These are phyloP conservation scores for Sesamia nonagrioides DNA, from an alignment of 1,140 invertebrate genomes.

Conservation along the genomic window DNA sequence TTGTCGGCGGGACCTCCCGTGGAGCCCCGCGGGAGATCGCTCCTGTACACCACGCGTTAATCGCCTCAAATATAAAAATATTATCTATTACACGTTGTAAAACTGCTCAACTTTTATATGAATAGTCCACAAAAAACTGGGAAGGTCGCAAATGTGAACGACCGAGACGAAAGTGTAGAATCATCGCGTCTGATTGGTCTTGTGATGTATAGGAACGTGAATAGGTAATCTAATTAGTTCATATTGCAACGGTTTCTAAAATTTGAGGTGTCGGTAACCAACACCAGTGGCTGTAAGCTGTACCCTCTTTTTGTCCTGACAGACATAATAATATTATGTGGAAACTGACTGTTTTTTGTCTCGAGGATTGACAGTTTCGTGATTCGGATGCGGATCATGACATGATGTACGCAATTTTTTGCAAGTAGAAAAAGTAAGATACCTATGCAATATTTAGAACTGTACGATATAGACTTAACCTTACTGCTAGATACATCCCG, in stretches of 20 bases:
- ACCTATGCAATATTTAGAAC: background rate
- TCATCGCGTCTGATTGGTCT: slow-evolving; percentile 49
- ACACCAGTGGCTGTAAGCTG: slow-evolving; percentile 18
- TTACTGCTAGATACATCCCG: background rate
- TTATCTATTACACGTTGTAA: slow-evolving; percentile 64
- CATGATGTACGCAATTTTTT: background rate
- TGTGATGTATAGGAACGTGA: slow-evolving; percentile 46
- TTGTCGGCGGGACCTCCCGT: slow-evolving; percentile 63
- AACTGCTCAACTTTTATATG: slow-evolving; percentile 41
- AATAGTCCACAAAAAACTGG: slow-evolving; percentile 11
- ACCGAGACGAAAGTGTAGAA: slow-evolving; percentile 47
- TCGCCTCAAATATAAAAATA: slow-evolving; percentile 75
- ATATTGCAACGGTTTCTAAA: slow-evolving; percentile 40
- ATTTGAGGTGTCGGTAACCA: slow-evolving; percentile 14
- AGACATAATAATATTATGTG: background rate
- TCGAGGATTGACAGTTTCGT: background rate
- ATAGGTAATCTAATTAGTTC: slow-evolving; percentile 44
- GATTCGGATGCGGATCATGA: background rate
- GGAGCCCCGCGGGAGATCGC: slow-evolving; percentile 73
- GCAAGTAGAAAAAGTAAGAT: too few relatives aligned
- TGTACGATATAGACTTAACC: background rate
- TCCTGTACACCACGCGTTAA: slow-evolving; percentile 71
- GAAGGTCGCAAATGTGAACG: slow-evolving; percentile 46
- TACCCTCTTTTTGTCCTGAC: slow-evolving; percentile 25
- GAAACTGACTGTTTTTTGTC: slow-evolving; percentile 4